Evolutionary conservation across 2,113 vertebrate species (phyloP).

Genomic region (Phainopepla nitens): DNA sequence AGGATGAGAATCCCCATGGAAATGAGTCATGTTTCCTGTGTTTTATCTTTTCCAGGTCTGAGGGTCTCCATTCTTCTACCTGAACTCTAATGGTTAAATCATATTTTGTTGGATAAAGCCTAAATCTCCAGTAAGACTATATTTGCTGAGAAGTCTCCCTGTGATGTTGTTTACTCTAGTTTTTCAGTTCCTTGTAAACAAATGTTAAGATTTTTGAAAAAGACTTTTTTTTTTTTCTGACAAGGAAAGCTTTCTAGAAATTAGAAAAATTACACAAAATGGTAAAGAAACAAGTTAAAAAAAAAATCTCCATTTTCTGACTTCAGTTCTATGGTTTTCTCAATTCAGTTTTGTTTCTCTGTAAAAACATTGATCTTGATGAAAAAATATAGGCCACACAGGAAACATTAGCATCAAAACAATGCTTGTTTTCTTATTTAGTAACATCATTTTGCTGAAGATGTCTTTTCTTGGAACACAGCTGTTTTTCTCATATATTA

Average conservation of each 20-base stretch:
- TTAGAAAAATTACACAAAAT: neutral
- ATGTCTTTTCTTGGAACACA: neutral
- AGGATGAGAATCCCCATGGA: neutral
- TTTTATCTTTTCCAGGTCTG: neutral
- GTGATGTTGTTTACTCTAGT: neutral
- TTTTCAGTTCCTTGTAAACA: neutral
- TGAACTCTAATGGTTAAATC: neutral
- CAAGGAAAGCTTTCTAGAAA: neutral
- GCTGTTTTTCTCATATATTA: neutral
- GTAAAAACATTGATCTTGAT: neutral
- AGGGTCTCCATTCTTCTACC: neutral
- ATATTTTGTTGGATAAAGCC: neutral
- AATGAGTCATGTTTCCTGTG: neutral
- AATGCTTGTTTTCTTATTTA: neutral
- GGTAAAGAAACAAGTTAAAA: neutral
- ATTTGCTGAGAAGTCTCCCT: neutral
- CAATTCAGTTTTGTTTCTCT: neutral
- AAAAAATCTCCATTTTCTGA: neutral
- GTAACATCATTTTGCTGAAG: neutral
- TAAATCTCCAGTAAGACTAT: neutral
- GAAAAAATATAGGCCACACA: neutral
- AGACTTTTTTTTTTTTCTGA: neutral
- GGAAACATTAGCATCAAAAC: neutral
- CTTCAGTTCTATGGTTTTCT: neutral
- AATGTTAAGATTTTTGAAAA: neutral